Conservation (phyloP, 2,113 vertebrate genomes). For the Toxotes chatareus region DNA sequence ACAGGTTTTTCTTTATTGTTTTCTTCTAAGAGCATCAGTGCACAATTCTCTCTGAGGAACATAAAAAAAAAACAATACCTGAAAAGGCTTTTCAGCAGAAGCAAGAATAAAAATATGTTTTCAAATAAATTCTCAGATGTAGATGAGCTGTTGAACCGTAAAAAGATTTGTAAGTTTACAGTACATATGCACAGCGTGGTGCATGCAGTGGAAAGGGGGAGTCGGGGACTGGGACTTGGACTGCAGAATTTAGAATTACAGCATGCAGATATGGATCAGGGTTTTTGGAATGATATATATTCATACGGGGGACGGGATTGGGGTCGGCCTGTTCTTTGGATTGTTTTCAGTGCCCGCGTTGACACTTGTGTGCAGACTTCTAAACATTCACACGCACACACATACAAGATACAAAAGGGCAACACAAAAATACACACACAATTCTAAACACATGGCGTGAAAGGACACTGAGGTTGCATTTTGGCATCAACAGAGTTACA, state of each 20-base stretch:
- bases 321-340: constrained; percentile 75
- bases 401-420: constrained; percentile 26
- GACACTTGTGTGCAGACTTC: constrained; percentile 56
- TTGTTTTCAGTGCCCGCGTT: constrained; percentile 62
- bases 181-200: constrained; percentile 57
- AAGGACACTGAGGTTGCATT: constrained; percentile 39
- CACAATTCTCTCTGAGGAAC: constrained; percentile 6
- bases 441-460: not conserved
- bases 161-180: constrained; percentile 63
- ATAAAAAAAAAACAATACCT: constrained; percentile 18
- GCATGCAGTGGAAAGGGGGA: constrained; percentile 47
- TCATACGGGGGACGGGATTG: constrained; percentile 78
- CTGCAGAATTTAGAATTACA: constrained; percentile 66
- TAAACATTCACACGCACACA: constrained; percentile 37
- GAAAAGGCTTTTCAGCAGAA: constrained; percentile 33
- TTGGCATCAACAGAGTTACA: constrained; percentile 50
- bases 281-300: constrained; percentile 78
- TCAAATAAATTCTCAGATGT: constrained; percentile 55
- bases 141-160: constrained; percentile 57
- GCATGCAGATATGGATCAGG: constrained; percentile 77
- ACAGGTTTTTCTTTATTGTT: not conserved
- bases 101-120: constrained; percentile 27
- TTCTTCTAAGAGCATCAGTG: constrained; percentile 27
- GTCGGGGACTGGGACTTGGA: constrained; percentile 1
- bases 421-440: constrained; percentile 1